phyloP scores from a whole-genome alignment of 2,113 vertebrate genomes.

The Mustelus asterias region DNA sequence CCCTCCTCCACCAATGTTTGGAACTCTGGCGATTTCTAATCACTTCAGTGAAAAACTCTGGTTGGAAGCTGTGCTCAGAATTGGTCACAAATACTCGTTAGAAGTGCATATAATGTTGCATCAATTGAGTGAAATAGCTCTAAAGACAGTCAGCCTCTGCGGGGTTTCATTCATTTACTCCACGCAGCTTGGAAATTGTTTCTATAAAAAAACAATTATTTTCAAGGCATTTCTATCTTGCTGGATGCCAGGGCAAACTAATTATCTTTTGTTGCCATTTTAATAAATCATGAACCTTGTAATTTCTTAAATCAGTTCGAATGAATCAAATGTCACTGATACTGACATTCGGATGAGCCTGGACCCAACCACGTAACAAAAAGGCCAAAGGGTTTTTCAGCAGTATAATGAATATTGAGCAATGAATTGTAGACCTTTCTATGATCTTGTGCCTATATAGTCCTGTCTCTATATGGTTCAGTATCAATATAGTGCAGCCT shows the following conservation, averaged over 20 bases:
- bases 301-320: neutral
- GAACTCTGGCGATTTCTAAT: neutral
- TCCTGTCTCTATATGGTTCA: neutral
- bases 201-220: neutral
- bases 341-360: neutral
- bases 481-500: neutral
- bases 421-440: neutral
- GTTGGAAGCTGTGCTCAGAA: neutral
- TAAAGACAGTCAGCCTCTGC: neutral
- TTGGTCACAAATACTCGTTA: neutral
- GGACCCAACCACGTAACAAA: neutral
- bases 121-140: neutral
- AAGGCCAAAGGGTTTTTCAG: neutral
- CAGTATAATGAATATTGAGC: neutral
- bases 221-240: neutral
- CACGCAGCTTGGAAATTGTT: neutral
- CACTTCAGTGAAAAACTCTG: neutral
- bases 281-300: neutral
- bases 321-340: neutral
- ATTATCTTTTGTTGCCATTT: neutral
- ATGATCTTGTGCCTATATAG: neutral
- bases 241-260: neutral
- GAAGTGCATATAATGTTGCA: neutral
- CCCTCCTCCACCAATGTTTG: conserved; percentile 34
- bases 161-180: neutral